Evolutionary conservation across 2,113 vertebrate species (phyloP), one percentile per base, ranked within the genome.

Genomic region (Catharus bicknelli): DNA sequence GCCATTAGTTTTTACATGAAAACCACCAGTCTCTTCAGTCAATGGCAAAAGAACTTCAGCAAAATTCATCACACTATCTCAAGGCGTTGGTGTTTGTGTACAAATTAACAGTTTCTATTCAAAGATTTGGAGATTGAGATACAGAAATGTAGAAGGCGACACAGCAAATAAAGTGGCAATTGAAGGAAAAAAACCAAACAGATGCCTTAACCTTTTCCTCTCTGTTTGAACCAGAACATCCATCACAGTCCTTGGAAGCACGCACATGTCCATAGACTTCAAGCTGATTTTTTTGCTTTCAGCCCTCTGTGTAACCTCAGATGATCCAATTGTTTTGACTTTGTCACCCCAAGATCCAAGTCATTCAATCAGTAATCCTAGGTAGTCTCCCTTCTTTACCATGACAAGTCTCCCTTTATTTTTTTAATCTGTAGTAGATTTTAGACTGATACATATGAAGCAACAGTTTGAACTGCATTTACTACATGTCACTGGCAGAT

Each of bases 391-490:
- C 29, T 87, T 83, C 36, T 93, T 88, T 29, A n/a, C 30, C 66
- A 55, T 13, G 19, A 40, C 67, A 93, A 69, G 12, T 29, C 22
- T 66, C 3, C 51, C 6, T 51, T 76, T 66, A 83, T 77, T 68
- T 83, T 81, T 81, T 81, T 55, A 26, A 8, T 42, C 54, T 83
- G 58, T 29, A 36, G 30, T 84, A 74, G 50, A 17, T 89, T 95
- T 96, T 90, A 86, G 81, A 66, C 40, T 89, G n/a, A 68, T 48
- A 67, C 30, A 78, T 32, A 75, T 6, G 11, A 82, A 77, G 45
- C 26, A 95, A 82, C 27, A 45, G 87, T 93, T 91, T 88, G 64
- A 96, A 86, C 25, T 83, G 34, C 81, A 67, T 93, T 96, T 91
- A 82, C 62, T 30, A 38, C n/a, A 4, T 75, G 42, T 74, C 91